Percentiles rank a stretch among this genome's conserved stretches.
Evolutionary conservation across 35 echinoderm and acorn worm genomes (phyloP).

Genomic region (Ophiothrix spiculata): DNA sequence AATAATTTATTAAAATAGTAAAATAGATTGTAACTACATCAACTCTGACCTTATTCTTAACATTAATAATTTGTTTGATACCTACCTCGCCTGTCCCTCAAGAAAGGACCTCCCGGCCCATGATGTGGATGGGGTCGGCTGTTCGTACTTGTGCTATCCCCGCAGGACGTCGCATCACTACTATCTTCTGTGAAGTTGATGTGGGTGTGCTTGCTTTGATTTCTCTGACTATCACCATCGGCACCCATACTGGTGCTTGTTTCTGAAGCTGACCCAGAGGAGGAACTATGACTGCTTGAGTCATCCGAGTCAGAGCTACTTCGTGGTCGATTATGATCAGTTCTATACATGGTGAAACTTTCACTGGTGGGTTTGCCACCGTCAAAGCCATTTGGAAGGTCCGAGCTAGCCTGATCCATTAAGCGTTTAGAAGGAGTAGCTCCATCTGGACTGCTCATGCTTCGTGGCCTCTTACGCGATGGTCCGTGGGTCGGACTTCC

Average conservation of each 20-base stretch:
- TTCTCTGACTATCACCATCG: constrained; percentile 41
- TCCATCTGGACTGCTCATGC: constrained; percentile 66
- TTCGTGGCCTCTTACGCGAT: constrained; percentile 58
- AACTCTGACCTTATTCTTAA: not conserved
- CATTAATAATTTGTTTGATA: not conserved
- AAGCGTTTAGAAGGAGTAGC: constrained; percentile 3
- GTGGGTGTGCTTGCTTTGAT: not conserved
- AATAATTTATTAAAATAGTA: no score
- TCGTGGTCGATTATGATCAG: constrained; percentile 53
- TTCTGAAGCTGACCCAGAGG: constrained; percentile 69
- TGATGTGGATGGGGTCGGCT: constrained; percentile 59
- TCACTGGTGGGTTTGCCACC: constrained; percentile 50
- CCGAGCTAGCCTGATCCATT: constrained; percentile 20
- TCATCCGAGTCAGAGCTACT: constrained; percentile 96
- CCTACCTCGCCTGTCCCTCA: constrained; percentile 85
- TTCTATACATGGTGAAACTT: constrained; percentile 86
- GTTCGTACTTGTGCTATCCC: constrained; percentile 90
- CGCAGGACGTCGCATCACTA: constrained; percentile 91
- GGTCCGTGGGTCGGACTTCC: constrained; percentile 27
- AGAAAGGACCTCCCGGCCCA: constrained; percentile 64
- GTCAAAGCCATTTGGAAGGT: constrained; percentile 86
- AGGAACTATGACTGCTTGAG: constrained; percentile 64
- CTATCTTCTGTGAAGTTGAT: constrained; percentile 84
- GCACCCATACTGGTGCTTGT: constrained; percentile 66
- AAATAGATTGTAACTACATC: no score